phyloP scores from a whole-genome alignment of 23 tunicate species.

The Ciona savignyi region DNA sequence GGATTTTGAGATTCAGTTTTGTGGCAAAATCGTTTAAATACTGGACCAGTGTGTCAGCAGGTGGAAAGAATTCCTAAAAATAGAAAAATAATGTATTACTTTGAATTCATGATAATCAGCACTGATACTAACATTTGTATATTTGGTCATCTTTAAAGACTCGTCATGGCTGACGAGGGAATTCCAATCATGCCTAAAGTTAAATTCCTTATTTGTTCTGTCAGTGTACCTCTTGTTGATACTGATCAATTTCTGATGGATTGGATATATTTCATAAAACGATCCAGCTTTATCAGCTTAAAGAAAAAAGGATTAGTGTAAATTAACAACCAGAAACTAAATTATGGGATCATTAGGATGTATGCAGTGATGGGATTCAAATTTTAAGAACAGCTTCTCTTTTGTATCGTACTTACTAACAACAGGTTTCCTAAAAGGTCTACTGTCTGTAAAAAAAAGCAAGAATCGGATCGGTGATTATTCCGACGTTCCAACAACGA shows the following conservation, averaged over 20 bases:
- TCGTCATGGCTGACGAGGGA: constrained; percentile 7
- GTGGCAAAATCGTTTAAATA: constrained; percentile 63
- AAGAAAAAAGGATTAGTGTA: constrained; percentile 7
- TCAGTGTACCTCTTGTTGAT: constrained; percentile 38
- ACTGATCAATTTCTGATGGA: constrained; percentile 27
- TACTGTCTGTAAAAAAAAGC: no score
- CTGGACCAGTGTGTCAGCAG: constrained; percentile 54
- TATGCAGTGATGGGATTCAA: no score
- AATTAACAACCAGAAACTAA: no score
- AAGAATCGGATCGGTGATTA: no score
- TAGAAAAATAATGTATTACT: background rate
- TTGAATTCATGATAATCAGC: background rate
- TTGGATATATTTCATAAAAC: constrained; percentile 16
- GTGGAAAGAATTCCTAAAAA: constrained; percentile 76
- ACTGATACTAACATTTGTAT: constrained; percentile 6
- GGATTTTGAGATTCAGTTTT: constrained; percentile 51
- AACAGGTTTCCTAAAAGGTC: no score
- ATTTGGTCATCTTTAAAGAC: constrained; percentile 8
- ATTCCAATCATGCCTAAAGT: constrained; percentile 12
- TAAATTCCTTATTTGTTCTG: constrained; percentile 26
- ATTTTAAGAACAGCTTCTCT: no score
- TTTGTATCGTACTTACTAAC: no score
- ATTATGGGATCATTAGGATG: no score
- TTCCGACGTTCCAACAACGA: no score
- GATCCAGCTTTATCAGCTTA: constrained; percentile 11